Evolutionary conservation across 2,888 invertebrate genomes (phyloP).

Genomic region (Bombylius major): DNA sequence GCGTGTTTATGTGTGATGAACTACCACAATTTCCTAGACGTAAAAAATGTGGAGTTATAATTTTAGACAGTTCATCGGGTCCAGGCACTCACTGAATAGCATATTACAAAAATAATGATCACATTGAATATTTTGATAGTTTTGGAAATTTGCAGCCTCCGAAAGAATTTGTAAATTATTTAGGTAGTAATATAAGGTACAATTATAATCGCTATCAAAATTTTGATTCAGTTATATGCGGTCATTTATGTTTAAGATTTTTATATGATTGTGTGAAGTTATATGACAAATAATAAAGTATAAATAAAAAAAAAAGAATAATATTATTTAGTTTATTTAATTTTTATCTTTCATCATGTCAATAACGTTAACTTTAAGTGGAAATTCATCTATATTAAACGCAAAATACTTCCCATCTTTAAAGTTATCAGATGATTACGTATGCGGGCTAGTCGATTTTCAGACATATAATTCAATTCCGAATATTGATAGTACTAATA

Average conservation of each 20-base stretch:
- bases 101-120: too few species aligned
- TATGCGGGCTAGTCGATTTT: conserved; percentile 23
- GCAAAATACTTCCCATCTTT: conserved; percentile 11
- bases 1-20: too few species aligned
- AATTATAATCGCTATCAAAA: conserved; percentile 20
- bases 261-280: conserved; percentile 14
- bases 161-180: too few species aligned
- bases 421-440: conserved; percentile 16
- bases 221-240: conserved; percentile 19
- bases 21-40: too few species aligned
- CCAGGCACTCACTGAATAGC: too few species aligned
- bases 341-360: conserved; percentile 13
- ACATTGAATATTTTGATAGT: too few species aligned
- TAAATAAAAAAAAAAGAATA: too few species aligned
- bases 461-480: conserved; percentile 17
- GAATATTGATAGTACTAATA: conserved; percentile 25
- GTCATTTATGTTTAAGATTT: conserved; percentile 22
- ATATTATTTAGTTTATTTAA: too few species aligned
- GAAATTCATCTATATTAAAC: conserved; percentile 16
- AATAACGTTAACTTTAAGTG: conserved; percentile 20
- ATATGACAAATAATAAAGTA: too few species aligned
- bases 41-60: too few species aligned
- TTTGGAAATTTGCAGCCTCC: too few species aligned
- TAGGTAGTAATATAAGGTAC: conserved; percentile 13
- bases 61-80: too few species aligned